Evolutionary conservation across 2,113 vertebrate genomes (phyloP), one percentile per base, ranked within the genome.

Genomic region (Gasterosteus aculeatus): DNA sequence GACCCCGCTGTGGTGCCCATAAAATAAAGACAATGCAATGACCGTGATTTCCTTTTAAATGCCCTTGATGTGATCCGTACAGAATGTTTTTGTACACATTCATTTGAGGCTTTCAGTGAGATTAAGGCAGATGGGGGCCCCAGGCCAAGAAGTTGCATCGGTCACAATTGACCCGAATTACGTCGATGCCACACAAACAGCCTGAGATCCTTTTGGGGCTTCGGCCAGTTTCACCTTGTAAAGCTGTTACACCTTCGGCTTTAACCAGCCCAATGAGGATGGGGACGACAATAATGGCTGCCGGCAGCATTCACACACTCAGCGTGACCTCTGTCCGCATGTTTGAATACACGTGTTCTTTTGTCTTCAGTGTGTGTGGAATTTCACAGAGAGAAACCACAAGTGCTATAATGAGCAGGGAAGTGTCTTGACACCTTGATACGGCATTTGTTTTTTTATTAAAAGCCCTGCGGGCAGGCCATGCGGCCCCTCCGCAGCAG

Each of bases 341-440:
- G 64, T 70, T 54, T 76, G 11, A 66, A 77, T 15, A 18, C 84
- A 85, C 60, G 29, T 76, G 79, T 71, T 46, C 39, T 69, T 81
- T 88, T 86, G 69, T 85, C 80, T 53, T 67, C 51, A 10, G 75
- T 19, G 60, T 58, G 59, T 91, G 84, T 75, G 81, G 75, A 91
- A 92, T 91, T 64, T 91, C 78, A 72, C 89, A 87, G 53, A 75
- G 61, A 70, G 65, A 80, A 67, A 47, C 5, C 29, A 60, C 53
- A 69, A 10, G 10, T 70, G 33, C 65, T 70, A 29, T 14, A 74
- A 81, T 85, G 9, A 83, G 61, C 31, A 58, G 15, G 1, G 26
- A 26, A 26, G 26, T 3, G 9, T 84, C 59, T 65, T 81, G 16
- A 63, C 87, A 75, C 72, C 49, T 7, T 60, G 12, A 62, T 56